Conservation (phyloP, 2,113 vertebrate species). For the Regulus satrapa region DNA sequence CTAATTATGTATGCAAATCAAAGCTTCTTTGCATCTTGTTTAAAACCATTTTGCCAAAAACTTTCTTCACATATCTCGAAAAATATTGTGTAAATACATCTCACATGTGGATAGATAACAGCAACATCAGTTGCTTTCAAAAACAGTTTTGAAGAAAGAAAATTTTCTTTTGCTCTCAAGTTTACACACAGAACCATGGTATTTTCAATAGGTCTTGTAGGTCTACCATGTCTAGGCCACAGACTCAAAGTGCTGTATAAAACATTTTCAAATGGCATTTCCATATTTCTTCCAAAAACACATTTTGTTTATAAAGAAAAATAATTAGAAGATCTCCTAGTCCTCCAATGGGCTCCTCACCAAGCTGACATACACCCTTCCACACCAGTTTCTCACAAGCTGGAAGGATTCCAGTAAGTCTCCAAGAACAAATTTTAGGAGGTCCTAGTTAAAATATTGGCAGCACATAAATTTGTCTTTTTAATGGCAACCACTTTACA, state of each 20-base stretch:
- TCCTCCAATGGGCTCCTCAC: background rate
- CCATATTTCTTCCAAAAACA: background rate
- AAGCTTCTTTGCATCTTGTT: background rate
- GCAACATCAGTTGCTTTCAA: background rate
- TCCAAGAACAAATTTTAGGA: background rate
- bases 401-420: background rate
- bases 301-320: background rate
- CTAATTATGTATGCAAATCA: background rate
- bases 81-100: no score
- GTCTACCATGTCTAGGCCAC: background rate
- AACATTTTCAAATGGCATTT: background rate
- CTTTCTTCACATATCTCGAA: background rate
- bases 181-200: background rate
- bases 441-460: background rate
- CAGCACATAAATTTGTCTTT: slow-evolving; percentile 20
- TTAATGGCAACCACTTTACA: slow-evolving; percentile 40
- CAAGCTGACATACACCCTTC: background rate
- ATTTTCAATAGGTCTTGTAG: background rate
- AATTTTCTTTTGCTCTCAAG: background rate
- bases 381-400: background rate
- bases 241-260: background rate
- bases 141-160: background rate
- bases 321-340: background rate
- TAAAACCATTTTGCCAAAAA: background rate
- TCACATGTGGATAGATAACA: background rate